Conservation (phyloP, 2,888 invertebrate genomes). For the Beris chalybata region DNA sequence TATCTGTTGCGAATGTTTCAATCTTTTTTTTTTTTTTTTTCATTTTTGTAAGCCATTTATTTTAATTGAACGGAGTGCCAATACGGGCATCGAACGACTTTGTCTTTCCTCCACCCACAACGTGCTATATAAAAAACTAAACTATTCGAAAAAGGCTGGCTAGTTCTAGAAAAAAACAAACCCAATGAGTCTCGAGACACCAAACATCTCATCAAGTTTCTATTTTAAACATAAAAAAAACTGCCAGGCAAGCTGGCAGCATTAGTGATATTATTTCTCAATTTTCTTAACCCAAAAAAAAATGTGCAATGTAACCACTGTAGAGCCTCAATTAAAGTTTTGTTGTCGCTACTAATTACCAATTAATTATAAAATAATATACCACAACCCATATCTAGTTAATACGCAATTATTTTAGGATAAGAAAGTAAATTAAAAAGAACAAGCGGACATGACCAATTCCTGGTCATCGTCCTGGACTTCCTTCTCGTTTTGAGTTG, state of each 20-base stretch:
- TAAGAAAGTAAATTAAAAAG: too few species aligned
- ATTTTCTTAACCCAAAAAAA: conserved; percentile 1
- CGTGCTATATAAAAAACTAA: conserved; percentile 21
- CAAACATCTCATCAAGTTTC: too few species aligned
- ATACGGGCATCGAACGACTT: conserved; percentile 18
- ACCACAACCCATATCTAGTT: conserved; percentile 26
- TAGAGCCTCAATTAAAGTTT: too few species aligned
- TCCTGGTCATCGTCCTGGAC: too few species aligned
- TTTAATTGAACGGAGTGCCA: conserved; percentile 20
- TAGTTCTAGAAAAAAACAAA: conserved; percentile 23
- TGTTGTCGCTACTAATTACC: too few species aligned
- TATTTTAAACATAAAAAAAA: too few species aligned
- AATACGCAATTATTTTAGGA: conserved; percentile 7
- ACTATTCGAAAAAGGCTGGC: conserved; percentile 29
- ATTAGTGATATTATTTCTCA: conserved; percentile 20
- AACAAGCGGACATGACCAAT: too few species aligned
- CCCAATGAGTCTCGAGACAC: not conserved
- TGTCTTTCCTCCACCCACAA: conserved; percentile 12
- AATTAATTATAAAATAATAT: conserved; percentile 5
- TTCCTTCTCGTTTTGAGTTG: too few species aligned
- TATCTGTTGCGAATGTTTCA: conserved; percentile 22
- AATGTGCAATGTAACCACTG: conserved; percentile 18
- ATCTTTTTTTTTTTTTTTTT: conserved; percentile 11
- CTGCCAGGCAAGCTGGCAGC: not conserved
- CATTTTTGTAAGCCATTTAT: conserved; percentile 10